Percentiles rank a stretch among this genome's conserved stretches.
These are phyloP conservation scores for Eublepharis macularius DNA, from an alignment of 2,113 vertebrate genomes.

Conservation along the genomic window DNA sequence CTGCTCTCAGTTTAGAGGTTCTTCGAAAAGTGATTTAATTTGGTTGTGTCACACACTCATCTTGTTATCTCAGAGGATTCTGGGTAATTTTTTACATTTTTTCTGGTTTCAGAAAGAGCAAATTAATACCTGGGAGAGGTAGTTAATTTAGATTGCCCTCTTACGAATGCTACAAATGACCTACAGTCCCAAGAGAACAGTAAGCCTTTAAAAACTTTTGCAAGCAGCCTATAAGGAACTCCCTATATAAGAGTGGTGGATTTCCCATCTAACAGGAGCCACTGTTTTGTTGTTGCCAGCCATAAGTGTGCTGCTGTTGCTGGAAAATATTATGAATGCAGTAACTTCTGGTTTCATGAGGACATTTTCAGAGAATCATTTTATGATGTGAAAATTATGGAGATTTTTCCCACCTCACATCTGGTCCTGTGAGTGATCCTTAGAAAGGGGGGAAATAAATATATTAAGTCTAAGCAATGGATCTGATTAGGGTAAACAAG, in stretches of 20 bases:
- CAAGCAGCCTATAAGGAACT: not conserved
- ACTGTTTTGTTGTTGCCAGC: constrained; percentile 4
- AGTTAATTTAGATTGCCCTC: not conserved
- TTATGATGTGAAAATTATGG: not conserved
- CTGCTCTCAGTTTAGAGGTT: not conserved
- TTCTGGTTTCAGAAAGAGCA: not conserved
- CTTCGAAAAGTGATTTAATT: not conserved
- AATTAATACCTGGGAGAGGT: not conserved
- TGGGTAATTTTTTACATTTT: not conserved
- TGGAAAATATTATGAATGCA: not conserved
- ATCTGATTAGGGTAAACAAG: no score
- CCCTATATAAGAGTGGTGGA: not conserved
- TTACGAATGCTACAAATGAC: constrained; percentile 39
- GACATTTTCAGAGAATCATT: not conserved
- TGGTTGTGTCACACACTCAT: not conserved
- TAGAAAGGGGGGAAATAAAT: not conserved
- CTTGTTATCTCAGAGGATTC: not conserved
- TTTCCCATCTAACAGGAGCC: not conserved
- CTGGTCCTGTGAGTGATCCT: not conserved
- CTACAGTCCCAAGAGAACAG: constrained; percentile 12
- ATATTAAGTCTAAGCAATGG: not conserved
- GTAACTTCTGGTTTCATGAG: not conserved
- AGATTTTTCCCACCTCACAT: not conserved
- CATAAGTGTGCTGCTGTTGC: not conserved
- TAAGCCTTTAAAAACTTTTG: constrained; percentile 26